phyloP scores from a whole-genome alignment of 2,113 vertebrate genomes.

The Oreochromis spilurus region DNA sequence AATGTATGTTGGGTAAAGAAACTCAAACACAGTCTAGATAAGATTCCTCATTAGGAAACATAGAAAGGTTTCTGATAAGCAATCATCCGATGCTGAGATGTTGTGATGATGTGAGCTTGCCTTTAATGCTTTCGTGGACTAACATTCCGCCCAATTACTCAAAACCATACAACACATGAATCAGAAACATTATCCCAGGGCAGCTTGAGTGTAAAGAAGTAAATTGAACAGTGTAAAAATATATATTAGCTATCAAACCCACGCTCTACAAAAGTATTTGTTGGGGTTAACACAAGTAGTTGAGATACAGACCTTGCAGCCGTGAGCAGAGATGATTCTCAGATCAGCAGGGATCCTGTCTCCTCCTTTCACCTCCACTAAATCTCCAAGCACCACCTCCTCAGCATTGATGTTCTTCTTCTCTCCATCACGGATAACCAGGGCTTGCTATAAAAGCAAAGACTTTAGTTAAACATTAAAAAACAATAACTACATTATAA shows the following conservation, averaged over 20 bases:
- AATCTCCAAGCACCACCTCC: slow-evolving; percentile 86
- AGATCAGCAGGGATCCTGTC: slow-evolving; percentile 94
- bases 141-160: neutral
- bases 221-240: neutral
- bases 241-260: neutral
- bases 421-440: slow-evolving; percentile 91
- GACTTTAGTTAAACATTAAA: neutral
- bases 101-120: neutral
- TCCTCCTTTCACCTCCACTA: slow-evolving; percentile 95
- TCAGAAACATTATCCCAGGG: neutral
- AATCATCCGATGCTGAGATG: neutral
- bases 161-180: neutral
- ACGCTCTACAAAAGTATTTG: neutral
- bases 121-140: neutral
- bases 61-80: neutral
- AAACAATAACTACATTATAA: neutral
- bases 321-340: slow-evolving; percentile 85
- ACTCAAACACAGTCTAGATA: neutral
- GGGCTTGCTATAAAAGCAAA: slow-evolving; percentile 81
- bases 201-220: neutral
- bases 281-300: neutral
- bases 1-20: neutral
- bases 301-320: slow-evolving; percentile 84
- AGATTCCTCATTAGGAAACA: neutral
- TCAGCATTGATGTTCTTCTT: slow-evolving; percentile 90